Percentiles rank a stretch among this genome's conserved stretches.
These are phyloP conservation scores for Harpegnathos saltator DNA, from an alignment of 1,140 invertebrate species.

Conservation along the genomic window DNA sequence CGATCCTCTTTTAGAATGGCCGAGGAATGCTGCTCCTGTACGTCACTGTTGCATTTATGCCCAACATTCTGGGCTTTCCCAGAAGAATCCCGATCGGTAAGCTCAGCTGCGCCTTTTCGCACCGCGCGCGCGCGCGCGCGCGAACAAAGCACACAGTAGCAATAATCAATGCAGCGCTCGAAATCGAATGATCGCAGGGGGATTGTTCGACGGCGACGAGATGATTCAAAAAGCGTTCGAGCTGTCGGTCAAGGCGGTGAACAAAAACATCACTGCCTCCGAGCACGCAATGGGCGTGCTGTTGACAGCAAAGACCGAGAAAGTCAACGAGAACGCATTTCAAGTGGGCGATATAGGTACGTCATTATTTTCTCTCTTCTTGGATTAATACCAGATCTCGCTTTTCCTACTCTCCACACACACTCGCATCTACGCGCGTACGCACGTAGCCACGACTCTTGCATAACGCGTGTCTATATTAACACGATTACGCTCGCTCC, in stretches of 20 bases:
- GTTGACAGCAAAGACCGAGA: slow-evolving; percentile 48
- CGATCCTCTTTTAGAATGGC: slow-evolving; percentile 56
- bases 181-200: slow-evolving; percentile 63
- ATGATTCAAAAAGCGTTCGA: slow-evolving; percentile 67
- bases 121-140: neutral
- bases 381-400: neutral
- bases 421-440: neutral
- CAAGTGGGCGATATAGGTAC: slow-evolving; percentile 66
- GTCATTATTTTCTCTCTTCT: slow-evolving; percentile 1
- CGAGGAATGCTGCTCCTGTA: slow-evolving; percentile 56
- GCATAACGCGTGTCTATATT: neutral
- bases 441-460: neutral
- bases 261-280: slow-evolving; percentile 60
- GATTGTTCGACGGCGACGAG: slow-evolving; percentile 72
- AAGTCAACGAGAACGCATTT: slow-evolving; percentile 62
- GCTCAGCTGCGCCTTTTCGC: neutral
- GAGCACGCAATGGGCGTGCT: slow-evolving; percentile 26
- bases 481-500: neutral
- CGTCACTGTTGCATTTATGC: slow-evolving; percentile 43
- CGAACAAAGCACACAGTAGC: neutral
- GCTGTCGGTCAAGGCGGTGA: slow-evolving; percentile 62
- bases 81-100: slow-evolving; percentile 63
- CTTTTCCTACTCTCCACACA: neutral
- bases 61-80: slow-evolving; percentile 56
- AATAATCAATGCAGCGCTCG: neutral